Percentiles rank a stretch among this genome's conserved stretches.
These are phyloP conservation scores for Lagopus leucura DNA, from an alignment of 2,113 vertebrate genomes.

Conservation along the genomic window DNA sequence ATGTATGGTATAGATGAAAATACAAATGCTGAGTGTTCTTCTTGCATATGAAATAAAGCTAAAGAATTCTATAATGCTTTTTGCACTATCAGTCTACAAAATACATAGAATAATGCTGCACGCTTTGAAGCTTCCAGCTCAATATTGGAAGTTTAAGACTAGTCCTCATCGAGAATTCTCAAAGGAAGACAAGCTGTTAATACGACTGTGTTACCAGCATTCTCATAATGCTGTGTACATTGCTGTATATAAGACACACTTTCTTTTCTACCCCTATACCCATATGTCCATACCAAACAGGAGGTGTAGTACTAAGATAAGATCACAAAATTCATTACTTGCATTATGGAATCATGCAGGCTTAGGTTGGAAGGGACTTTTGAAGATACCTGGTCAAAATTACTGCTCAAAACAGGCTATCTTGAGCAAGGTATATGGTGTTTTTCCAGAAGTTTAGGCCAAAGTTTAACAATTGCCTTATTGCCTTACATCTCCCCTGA, in stretches of 20 bases:
- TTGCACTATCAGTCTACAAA: background rate
- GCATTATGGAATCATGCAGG: background rate
- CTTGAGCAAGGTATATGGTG: background rate
- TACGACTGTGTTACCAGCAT: fast-evolving
- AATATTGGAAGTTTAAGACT: background rate
- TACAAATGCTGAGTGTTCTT: background rate
- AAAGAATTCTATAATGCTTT: background rate
- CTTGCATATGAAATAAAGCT: background rate
- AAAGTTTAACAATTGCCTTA: background rate
- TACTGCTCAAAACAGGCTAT: background rate
- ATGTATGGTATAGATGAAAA: background rate
- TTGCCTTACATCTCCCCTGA: no score
- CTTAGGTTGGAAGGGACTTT: background rate
- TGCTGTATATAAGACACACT: fast-evolving
- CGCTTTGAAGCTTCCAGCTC: background rate
- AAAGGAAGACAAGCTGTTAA: background rate
- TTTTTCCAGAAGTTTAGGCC: background rate
- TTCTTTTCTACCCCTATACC: background rate
- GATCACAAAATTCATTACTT: background rate
- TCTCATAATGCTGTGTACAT: background rate
- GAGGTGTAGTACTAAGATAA: background rate
- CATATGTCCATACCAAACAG: background rate
- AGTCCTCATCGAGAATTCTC: background rate
- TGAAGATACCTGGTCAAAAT: background rate
- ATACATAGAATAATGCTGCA: background rate